Percentiles rank a stretch among this genome's conserved stretches.
Evolutionary conservation across 2,113 vertebrate genomes (phyloP).

Genomic region (Trichomycterus rosablanca): DNA sequence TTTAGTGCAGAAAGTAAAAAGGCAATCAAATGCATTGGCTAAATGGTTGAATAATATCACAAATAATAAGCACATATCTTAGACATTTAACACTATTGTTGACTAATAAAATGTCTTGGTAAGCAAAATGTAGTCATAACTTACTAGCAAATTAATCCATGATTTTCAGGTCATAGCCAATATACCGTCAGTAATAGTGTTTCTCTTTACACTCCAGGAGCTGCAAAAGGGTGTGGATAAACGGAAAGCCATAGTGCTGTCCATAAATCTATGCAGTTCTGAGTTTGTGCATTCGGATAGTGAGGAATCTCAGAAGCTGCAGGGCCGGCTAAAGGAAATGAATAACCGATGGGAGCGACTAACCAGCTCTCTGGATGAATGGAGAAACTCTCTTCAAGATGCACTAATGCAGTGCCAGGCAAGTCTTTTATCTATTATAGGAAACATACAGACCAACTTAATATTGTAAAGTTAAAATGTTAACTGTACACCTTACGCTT

Average conservation of each 20-base stretch:
- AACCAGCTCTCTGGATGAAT: conserved; percentile 76
- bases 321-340: conserved; percentile 83
- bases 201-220: conserved; percentile 66
- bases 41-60: too few species aligned
- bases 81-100: too few species aligned
- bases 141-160: too few species aligned
- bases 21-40: too few species aligned
- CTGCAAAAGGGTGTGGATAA: conserved; percentile 90
- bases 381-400: conserved; percentile 82
- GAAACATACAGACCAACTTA: too few species aligned
- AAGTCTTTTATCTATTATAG: too few species aligned
- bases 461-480: not conserved
- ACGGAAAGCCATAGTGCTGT: conserved; percentile 89
- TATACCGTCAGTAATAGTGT: too few species aligned
- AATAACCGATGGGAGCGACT: conserved; percentile 86
- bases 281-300: conserved; percentile 83
- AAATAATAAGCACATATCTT: too few species aligned
- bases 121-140: too few species aligned
- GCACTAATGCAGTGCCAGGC: conserved; percentile 96
- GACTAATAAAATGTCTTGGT: too few species aligned
- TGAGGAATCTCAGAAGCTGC: conserved; percentile 74
- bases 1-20: too few species aligned
- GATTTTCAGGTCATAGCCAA: too few species aligned
- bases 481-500: not conserved
- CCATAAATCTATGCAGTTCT: conserved; percentile 90